Conservation (phyloP, 1,140 invertebrate genomes). For the Scaptomyza graminum region DNA sequence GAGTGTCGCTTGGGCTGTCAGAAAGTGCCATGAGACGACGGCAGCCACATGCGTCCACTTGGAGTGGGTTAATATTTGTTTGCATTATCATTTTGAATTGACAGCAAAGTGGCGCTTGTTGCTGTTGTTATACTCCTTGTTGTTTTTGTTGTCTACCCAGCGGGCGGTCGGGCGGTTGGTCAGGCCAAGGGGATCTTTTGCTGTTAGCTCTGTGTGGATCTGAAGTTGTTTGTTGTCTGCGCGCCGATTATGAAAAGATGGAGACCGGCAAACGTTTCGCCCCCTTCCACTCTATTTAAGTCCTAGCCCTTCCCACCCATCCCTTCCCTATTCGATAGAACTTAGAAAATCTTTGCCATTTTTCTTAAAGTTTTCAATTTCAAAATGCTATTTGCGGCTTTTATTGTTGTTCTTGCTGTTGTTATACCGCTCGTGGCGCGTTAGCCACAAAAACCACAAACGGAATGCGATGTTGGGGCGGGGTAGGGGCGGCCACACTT, state of each 20-base stretch:
- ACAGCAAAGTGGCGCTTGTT: constrained; percentile 83
- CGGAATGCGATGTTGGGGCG: constrained; percentile 56
- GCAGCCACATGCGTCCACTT: constrained; percentile 80
- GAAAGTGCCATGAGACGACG: constrained; percentile 81
- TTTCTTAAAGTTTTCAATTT: constrained; percentile 64
- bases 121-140: constrained; percentile 58
- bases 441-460: constrained; percentile 71
- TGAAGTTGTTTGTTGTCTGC: constrained; percentile 80
- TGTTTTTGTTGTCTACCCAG: constrained; percentile 51
- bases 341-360: constrained; percentile 69
- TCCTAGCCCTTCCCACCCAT: background rate
- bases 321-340: background rate
- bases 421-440: constrained; percentile 69
- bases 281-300: background rate
- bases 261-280: constrained; percentile 55
- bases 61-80: constrained; percentile 84
- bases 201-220: constrained; percentile 14
- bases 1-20: constrained; percentile 78
- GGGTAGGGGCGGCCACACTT: constrained; percentile 64
- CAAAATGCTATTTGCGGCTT: constrained; percentile 42
- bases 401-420: constrained; percentile 43
- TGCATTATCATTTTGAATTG: constrained; percentile 84
- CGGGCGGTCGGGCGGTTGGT: constrained; percentile 47
- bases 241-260: constrained; percentile 80
- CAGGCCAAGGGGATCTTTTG: background rate